These are phyloP conservation scores for Coenonympha glycerion DNA, from an alignment of 2,888 invertebrate species.

Conservation along the genomic window DNA sequence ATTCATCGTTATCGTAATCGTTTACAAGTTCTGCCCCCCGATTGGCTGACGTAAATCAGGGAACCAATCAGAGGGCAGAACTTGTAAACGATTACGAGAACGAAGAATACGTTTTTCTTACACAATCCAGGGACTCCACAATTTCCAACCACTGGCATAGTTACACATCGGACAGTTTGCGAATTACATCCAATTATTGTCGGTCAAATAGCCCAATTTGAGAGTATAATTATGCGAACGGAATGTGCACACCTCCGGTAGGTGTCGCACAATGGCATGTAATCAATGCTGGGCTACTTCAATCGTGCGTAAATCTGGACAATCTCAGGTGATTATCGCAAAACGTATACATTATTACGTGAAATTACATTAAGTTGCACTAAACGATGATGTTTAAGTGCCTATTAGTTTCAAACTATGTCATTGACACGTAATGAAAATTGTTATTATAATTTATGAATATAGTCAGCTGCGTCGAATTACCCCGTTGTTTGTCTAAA, in stretches of 20 bases:
- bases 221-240: conserved; percentile 8
- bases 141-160: neutral
- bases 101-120: too few species aligned
- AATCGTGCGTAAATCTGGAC: conserved; percentile 12
- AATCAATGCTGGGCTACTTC: conserved; percentile 6
- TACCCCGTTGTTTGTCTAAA: too few species aligned
- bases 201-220: neutral
- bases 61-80: too few species aligned
- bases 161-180: conserved; percentile 1
- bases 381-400: conserved; percentile 58
- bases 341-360: conserved; percentile 61
- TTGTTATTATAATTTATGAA: conserved; percentile 21
- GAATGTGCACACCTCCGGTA: conserved; percentile 6
- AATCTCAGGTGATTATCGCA: conserved; percentile 63
- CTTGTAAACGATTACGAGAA: too few species aligned
- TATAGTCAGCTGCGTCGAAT: too few species aligned
- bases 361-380: conserved; percentile 56
- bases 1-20: too few species aligned
- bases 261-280: conserved; percentile 7
- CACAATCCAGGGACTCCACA: neutral
- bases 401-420: conserved; percentile 41
- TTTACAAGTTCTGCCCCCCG: too few species aligned
- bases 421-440: conserved; percentile 61
- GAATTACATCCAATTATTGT: conserved; percentile 9
- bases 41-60: too few species aligned